Evolutionary conservation across 1,140 invertebrate species (phyloP), one percentile per base, ranked within the genome.

Genomic region (Gryon sp.): DNA sequence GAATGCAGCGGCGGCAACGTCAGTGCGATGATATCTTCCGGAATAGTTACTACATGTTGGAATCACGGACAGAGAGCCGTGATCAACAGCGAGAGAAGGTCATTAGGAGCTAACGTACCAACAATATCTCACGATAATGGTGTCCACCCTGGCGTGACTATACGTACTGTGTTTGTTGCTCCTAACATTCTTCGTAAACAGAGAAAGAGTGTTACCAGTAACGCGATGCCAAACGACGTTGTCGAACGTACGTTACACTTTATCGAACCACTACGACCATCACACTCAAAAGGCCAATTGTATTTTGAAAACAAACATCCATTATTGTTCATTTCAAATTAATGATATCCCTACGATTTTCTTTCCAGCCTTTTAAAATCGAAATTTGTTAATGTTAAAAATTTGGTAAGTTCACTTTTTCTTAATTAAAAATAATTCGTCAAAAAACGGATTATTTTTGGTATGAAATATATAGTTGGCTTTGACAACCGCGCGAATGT

Each of bases 41-140:
- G 57, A 73, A 73, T 73, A 78, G 76, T 78, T 73, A 65, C 63
- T 59, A 50, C 57, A 45, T 57, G 63, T 22, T 69, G 76, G 68
- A 78, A 78, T 73, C 68, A 69, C 68, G 53, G 53, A 40, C n/a
- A n/a, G 28, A 40, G 46, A 48, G 46, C 60, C 75, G 62, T 77
- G 75, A 77, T 77, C 75, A 77, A 68, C 75, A 41, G 55, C 36
- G 62, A 62, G 68, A 77, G 75, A 48, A n/a, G 62, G 60, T 72
- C 75, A 77, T 77, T 77, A 77, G 68, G 55, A 72, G 55, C 53
- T 73, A 77, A 72, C 75, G 75, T 77, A 77, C 60, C 68, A 77
- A 77, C 75, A 77, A 77, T 73, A 77, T 77, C 75, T 73, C 75
- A 72, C 62, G 68, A 77, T 73, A 77, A 77, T 77, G 75, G 62